These are phyloP conservation scores for Creontiades dilutus DNA, from an alignment of 2,888 invertebrate genomes.

Conservation along the genomic window DNA sequence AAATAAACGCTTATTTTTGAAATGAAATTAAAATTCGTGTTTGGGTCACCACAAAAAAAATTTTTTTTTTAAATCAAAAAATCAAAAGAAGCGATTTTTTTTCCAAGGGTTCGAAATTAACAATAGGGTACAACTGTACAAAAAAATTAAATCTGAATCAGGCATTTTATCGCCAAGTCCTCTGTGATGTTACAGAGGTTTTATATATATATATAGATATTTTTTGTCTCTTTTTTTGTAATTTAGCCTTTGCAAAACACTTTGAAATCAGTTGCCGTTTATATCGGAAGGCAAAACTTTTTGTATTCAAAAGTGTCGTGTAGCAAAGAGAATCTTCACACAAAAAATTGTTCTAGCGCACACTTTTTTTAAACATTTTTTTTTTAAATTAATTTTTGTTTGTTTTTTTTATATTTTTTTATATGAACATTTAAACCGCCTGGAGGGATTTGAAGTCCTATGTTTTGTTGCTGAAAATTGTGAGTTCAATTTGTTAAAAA, in stretches of 20 bases:
- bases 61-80: neutral
- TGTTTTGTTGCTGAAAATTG: conserved; percentile 64
- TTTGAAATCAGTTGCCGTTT: conserved; percentile 15
- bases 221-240: conserved; percentile 11
- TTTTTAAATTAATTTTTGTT: conserved; percentile 44
- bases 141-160: conserved; percentile 27
- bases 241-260: conserved; percentile 46
- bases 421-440: conserved; percentile 71
- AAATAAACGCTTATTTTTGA: neutral
- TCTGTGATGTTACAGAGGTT: conserved; percentile 44
- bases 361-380: conserved; percentile 41
- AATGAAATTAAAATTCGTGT: conserved; percentile 50
- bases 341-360: conserved; percentile 62
- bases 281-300: conserved; percentile 36
- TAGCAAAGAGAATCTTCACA: conserved; percentile 55
- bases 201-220: neutral
- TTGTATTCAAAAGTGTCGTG: conserved; percentile 9
- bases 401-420: conserved; percentile 21
- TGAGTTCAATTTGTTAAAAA: conserved; percentile 67
- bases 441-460: conserved; percentile 74
- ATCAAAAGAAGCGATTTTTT: neutral
- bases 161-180: conserved; percentile 33
- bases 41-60: conserved; percentile 58
- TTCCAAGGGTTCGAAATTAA: conserved; percentile 4
- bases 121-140: conserved; percentile 22